These are phyloP conservation scores for Germaria angustata DNA, from an alignment of 2,888 invertebrate genomes.

Conservation along the genomic window DNA sequence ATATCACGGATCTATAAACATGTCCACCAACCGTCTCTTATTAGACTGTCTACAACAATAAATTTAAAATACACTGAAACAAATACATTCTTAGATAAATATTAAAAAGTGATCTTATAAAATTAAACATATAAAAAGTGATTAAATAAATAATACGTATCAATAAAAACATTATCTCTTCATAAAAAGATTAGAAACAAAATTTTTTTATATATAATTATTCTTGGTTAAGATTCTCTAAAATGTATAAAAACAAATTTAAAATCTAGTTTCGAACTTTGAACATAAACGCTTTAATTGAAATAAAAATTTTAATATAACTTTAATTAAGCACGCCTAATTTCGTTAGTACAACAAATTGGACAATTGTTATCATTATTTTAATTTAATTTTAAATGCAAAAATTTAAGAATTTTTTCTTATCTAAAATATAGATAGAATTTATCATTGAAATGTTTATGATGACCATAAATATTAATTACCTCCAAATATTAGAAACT, in stretches of 20 bases:
- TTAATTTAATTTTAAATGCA: background rate
- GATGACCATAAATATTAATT: conserved; percentile 18
- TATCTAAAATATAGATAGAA: conserved; percentile 8
- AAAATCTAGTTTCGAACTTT: background rate
- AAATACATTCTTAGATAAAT: too few species aligned
- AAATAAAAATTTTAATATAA: background rate
- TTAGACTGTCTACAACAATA: too few species aligned
- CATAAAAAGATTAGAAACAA: too few species aligned
- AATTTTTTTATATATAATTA: background rate
- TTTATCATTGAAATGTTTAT: conserved; percentile 22
- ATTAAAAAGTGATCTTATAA: too few species aligned
- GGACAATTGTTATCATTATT: background rate
- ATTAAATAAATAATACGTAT: too few species aligned
- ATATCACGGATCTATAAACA: too few species aligned
- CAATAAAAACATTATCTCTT: too few species aligned
- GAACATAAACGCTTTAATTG: background rate
- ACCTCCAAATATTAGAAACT: conserved; percentile 27
- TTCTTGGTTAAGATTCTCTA: background rate
- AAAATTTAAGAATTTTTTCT: background rate
- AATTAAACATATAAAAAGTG: too few species aligned
- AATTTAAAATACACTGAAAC: too few species aligned
- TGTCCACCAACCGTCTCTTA: too few species aligned
- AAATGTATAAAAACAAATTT: background rate
- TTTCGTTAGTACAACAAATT: background rate
- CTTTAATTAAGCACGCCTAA: background rate